Base-by-base conservation (phyloP, 2,113 vertebrate genomes). In the Festucalex cinctus region DNA sequence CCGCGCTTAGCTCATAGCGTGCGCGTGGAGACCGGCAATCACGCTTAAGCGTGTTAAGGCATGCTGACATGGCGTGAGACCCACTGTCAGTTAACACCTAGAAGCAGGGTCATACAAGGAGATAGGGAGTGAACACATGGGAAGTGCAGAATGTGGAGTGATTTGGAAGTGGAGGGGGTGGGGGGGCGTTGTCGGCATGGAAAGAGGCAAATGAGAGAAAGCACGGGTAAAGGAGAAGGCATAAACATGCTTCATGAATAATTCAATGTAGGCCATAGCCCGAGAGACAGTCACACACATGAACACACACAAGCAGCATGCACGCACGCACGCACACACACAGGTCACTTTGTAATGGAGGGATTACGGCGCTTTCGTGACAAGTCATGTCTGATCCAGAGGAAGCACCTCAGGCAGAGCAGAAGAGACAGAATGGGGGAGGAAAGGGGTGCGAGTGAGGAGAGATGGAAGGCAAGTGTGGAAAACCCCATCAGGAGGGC, bases 231-330 rank as follows among this genome's bases (percentile, higher is more conserved):
- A 68, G 66, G 56, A 76, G 70, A 71, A 46, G 70, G 73, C 76
- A 78, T 79, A 82, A 83, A 74, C 71, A 77, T 57, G 69, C 67
- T 69, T 76, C 71, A 87, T 88, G 86, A 85, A 84, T 88, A 80
- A 84, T 87, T 83, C 64, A 82, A 80, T 70, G 24, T 68, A 75
- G 78, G 76, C 71, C 81, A 77, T 39, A 68, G 71, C 84, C 84
- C 68, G 63, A 14, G 80, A 88, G 80, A 84, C 49, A 49, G 17
- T 20, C 9, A 16, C 54, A 70, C 49, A 56, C 65, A 68, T 69
- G 61, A 37, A 43, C 65, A 35, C 53, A 46, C 68, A 37, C 56
- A 13, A 46, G 54, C 67, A 65, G 43, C 69, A 54, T 53, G 66
- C 74, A 58, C 67, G n/a, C 74, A 17, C 41, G 17, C 49, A 36